Conservation (phyloP, 1,140 invertebrate genomes). For the Maniola jurtina region DNA sequence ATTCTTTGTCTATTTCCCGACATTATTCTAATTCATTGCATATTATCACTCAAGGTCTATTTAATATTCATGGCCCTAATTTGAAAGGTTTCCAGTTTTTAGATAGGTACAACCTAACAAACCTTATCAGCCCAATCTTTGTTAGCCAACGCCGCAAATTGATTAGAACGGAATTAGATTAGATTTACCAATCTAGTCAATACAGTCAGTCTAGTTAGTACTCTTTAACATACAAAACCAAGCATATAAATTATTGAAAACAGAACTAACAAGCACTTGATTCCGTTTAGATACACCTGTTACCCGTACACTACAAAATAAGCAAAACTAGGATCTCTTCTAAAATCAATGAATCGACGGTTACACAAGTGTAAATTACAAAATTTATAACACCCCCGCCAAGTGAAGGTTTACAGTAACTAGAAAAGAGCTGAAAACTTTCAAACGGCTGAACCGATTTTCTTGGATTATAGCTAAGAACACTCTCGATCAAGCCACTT, state of each 20-base stretch:
- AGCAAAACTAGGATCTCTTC: no score
- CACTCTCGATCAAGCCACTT: no score
- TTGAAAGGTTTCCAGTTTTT: slow-evolving; percentile 6
- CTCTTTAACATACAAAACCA: not conserved
- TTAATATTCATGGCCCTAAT: slow-evolving; percentile 6
- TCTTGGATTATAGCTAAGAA: no score
- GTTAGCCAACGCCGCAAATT: not conserved
- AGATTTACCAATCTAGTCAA: not conserved
- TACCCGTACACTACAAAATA: no score
- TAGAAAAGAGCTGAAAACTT: no score
- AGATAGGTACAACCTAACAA: slow-evolving; percentile 1
- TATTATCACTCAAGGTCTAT: slow-evolving; percentile 2
- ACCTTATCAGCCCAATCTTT: slow-evolving; percentile 1
- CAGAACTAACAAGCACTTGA: not conserved
- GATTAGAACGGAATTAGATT: not conserved
- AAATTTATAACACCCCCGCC: no score
- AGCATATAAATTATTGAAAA: not conserved
- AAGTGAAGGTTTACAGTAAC: no score
- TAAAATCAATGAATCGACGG: no score
- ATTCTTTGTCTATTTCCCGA: slow-evolving; percentile 26
- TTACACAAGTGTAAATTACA: no score
- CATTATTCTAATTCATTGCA: not conserved
- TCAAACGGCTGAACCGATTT: no score
- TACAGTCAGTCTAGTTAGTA: no score
- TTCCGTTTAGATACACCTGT: no score